Conservation (phyloP, 2,797 vertebrate genomes). For the Vultur gryphus region DNA sequence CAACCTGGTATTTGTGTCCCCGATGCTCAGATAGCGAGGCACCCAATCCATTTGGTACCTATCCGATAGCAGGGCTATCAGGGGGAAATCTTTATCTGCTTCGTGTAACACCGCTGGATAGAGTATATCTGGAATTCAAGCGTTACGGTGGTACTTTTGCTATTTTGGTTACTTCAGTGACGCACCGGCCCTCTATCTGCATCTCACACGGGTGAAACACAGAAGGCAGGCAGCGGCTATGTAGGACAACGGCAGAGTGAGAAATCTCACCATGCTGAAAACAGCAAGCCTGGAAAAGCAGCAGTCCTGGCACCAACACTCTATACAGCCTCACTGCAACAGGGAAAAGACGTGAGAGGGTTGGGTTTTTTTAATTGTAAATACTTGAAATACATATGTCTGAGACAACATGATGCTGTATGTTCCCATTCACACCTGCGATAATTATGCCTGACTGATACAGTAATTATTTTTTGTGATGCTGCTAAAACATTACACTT, state of each 20-base stretch:
- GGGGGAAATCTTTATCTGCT: neutral
- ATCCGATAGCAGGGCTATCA: neutral
- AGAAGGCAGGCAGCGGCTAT: neutral
- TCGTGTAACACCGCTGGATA: neutral
- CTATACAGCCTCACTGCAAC: too few relatives aligned
- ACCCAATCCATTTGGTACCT: neutral
- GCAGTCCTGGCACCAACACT: neutral
- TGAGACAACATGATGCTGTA: neutral
- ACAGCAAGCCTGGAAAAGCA: neutral
- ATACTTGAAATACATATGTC: neutral
- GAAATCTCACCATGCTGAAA: neutral
- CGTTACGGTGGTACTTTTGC: neutral
- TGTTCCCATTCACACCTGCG: neutral
- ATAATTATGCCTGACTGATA: neutral
- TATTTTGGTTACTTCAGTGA: neutral
- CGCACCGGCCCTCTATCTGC: neutral
- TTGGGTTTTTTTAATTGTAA: neutral
- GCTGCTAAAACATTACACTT: neutral
- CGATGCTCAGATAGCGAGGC: neutral
- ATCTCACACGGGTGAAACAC: rapidly evolving
- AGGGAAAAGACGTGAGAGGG: neutral
- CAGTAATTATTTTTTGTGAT: neutral
- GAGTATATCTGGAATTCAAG: neutral
- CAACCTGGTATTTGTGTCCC: neutral
- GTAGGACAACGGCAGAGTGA: neutral